Conservation (phyloP, 2,113 vertebrate genomes). For the Cacatua alba region DNA sequence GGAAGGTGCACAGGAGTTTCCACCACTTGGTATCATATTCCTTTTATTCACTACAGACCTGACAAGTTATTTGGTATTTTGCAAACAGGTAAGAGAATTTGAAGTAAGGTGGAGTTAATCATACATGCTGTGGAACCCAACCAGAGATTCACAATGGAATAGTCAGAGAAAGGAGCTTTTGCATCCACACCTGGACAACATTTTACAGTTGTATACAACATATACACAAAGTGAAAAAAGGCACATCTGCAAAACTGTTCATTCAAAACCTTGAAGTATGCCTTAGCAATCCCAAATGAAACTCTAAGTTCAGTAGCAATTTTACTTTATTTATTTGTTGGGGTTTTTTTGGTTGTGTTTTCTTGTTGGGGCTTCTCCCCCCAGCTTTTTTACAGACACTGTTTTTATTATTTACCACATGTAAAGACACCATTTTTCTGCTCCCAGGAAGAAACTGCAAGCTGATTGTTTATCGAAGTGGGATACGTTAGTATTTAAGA, state of each 20-base stretch:
- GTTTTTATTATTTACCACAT: neutral
- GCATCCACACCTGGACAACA: neutral
- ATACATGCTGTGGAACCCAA: neutral
- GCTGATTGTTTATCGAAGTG: neutral
- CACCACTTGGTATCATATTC: rapidly evolving
- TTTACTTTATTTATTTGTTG: neutral
- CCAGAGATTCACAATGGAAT: neutral
- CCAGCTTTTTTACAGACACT: neutral
- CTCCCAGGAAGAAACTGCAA: neutral
- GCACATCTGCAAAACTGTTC: neutral
- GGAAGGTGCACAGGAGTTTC: neutral
- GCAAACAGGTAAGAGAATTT: neutral
- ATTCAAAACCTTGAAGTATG: neutral
- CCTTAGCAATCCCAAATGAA: neutral
- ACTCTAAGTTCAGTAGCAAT: neutral
- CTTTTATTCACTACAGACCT: neutral
- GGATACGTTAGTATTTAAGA: neutral
- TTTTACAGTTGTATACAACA: neutral
- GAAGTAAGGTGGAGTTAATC: neutral
- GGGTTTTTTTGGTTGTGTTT: neutral
- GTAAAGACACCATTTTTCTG: neutral
- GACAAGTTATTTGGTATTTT: neutral
- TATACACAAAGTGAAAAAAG: neutral
- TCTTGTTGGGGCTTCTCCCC: neutral
- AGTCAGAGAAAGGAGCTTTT: neutral